phyloP scores from a whole-genome alignment of 2,888 invertebrate genomes.

The Cataglyphis livida region DNA sequence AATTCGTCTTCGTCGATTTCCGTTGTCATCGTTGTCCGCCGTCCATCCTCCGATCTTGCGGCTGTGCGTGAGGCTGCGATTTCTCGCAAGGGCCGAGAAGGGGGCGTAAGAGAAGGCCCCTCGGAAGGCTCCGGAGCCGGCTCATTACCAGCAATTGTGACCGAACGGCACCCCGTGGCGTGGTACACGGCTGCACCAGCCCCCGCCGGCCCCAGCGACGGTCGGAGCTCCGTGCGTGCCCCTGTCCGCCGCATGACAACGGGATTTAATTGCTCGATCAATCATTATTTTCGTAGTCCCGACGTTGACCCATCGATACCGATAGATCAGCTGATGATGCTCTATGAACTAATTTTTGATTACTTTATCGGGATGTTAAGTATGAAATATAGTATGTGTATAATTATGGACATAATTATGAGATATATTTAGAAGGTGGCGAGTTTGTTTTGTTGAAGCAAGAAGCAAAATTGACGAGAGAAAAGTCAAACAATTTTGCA shows the following conservation, averaged over 20 bases:
- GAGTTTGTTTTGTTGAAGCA: not conserved
- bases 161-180: slow-evolving; percentile 81
- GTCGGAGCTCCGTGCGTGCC: slow-evolving; percentile 69
- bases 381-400: not conserved
- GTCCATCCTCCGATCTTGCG: slow-evolving; percentile 7
- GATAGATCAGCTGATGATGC: slow-evolving; percentile 49
- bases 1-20: slow-evolving; percentile 72
- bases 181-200: slow-evolving; percentile 73
- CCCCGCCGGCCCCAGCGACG: slow-evolving; percentile 69
- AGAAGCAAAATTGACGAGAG: not conserved
- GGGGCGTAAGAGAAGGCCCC: slow-evolving; percentile 77
- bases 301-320: slow-evolving; percentile 70
- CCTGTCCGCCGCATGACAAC: slow-evolving; percentile 81
- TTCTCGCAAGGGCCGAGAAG: slow-evolving; percentile 74
- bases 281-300: slow-evolving; percentile 80
- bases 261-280: slow-evolving; percentile 85
- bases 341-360: slow-evolving; percentile 33
- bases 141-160: slow-evolving; percentile 85
- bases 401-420: not conserved
- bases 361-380: not conserved
- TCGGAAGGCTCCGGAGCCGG: slow-evolving; percentile 79
- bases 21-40: slow-evolving; percentile 72
- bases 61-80: slow-evolving; percentile 80
- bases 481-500: too few species aligned
- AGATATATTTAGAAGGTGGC: not conserved